Conservation (phyloP, 2,888 invertebrate species). For the Stenodema calcarata region DNA sequence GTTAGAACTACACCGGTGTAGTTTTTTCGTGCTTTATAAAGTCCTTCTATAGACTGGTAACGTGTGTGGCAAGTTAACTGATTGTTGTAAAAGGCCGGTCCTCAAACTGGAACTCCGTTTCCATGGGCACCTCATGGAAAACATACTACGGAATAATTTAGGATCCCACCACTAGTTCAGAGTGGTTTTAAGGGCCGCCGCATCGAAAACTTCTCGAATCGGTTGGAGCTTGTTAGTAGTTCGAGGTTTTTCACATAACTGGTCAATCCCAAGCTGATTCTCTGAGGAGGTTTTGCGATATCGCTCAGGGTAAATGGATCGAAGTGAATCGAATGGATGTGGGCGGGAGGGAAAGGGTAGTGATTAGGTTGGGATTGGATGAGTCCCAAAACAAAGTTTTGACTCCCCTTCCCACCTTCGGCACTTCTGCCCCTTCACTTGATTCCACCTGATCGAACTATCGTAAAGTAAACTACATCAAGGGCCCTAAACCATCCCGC, state of each 20-base stretch:
- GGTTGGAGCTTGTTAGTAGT: background rate
- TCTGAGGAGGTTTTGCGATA: background rate
- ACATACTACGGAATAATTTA: background rate
- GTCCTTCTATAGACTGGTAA: too few relatives aligned
- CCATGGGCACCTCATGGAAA: background rate
- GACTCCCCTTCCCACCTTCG: background rate
- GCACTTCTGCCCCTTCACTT: background rate
- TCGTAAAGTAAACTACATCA: constrained; percentile 46
- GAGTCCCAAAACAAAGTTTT: constrained; percentile 48
- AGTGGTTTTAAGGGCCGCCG: background rate
- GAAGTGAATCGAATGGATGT: background rate
- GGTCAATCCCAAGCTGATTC: background rate
- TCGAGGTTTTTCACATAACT: background rate
- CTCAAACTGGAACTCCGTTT: too few relatives aligned
- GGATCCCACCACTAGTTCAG: background rate
- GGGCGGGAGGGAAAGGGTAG: constrained; percentile 1
- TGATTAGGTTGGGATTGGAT: constrained; percentile 49
- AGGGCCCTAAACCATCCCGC: constrained; percentile 24
- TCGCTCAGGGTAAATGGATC: background rate
- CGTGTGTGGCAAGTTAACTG: too few relatives aligned
- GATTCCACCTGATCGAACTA: constrained; percentile 48
- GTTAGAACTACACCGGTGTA: too few relatives aligned
- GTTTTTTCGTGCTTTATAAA: too few relatives aligned
- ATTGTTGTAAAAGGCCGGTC: too few relatives aligned
- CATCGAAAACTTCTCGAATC: background rate